Evolutionary conservation across 2,113 vertebrate species (phyloP).

Genomic region (Macquaria australasica): DNA sequence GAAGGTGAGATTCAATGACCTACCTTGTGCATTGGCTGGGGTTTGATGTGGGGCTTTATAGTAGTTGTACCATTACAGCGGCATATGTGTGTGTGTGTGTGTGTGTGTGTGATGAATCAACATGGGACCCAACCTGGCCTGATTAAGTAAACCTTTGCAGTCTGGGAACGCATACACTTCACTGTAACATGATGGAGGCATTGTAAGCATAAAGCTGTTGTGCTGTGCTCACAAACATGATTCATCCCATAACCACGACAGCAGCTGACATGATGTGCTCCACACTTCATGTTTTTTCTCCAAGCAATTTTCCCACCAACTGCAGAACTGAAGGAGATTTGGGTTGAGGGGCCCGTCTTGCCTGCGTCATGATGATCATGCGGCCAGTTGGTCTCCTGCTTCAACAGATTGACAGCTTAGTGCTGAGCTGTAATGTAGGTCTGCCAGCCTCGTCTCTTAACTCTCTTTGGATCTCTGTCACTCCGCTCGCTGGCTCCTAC

Average conservation of each 20-base stretch:
- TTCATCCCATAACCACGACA: slow-evolving; percentile 16
- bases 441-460: slow-evolving; percentile 64
- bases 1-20: slow-evolving; percentile 34
- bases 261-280: slow-evolving; percentile 6
- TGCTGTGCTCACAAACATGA: slow-evolving; percentile 11
- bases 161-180: slow-evolving; percentile 4
- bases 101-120: slow-evolving; percentile 30
- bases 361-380: slow-evolving; percentile 32
- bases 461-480: slow-evolving; percentile 67
- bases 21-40: slow-evolving; percentile 2
- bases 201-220: slow-evolving; percentile 1
- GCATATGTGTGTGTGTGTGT: neutral
- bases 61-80: neutral
- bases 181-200: neutral
- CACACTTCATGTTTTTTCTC: slow-evolving; percentile 20
- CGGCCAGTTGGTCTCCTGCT: slow-evolving; percentile 43
- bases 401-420: slow-evolving; percentile 64
- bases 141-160: slow-evolving; percentile 44
- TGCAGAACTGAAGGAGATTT: slow-evolving; percentile 49
- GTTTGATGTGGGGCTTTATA: slow-evolving; percentile 8
- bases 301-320: slow-evolving; percentile 40
- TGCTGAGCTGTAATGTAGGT: slow-evolving; percentile 47
- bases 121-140: slow-evolving; percentile 34
- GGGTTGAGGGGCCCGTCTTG: slow-evolving; percentile 35
- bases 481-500: slow-evolving; percentile 38